A percentile compares a stretch with the other conserved stretches of the same genome.
Conservation (phyloP, 2,797 vertebrate genomes). For the Odontamblyopus lacepedii region DNA sequence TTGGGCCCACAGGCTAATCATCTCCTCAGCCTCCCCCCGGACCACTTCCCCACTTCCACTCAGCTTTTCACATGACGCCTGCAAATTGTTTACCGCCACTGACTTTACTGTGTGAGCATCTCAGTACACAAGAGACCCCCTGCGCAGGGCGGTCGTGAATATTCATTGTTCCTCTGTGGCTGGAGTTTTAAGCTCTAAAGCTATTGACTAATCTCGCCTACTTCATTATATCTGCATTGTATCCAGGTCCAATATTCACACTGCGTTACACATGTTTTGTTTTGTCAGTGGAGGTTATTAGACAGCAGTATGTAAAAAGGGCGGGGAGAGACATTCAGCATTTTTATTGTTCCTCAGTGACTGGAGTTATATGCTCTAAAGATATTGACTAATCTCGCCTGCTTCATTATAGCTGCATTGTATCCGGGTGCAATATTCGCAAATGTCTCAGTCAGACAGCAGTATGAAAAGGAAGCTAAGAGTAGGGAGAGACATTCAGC, state of each 20-base stretch:
- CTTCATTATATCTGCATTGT: not conserved
- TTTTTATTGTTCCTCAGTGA: not conserved
- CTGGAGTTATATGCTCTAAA: not conserved
- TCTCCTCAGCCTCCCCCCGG: slow-evolving; percentile 34
- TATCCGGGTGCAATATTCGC: not conserved
- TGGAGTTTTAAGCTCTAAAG: not conserved
- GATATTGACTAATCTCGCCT: slow-evolving; percentile 2
- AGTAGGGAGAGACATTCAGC: too few species aligned
- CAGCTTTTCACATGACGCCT: slow-evolving; percentile 23
- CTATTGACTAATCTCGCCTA: slow-evolving; percentile 3
- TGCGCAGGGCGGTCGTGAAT: slow-evolving; percentile 1
- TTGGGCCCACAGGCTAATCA: slow-evolving; percentile 40
- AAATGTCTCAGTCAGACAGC: too few species aligned
- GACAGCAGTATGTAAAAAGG: too few species aligned
- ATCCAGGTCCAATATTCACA: not conserved
- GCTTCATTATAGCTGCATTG: not conserved
- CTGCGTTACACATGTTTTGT: not conserved
- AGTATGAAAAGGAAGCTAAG: too few species aligned
- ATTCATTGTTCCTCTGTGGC: slow-evolving; percentile 4
- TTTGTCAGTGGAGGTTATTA: too few species aligned
- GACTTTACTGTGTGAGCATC: not conserved
- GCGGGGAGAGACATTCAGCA: too few species aligned
- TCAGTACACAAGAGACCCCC: not conserved
- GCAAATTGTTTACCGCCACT: slow-evolving; percentile 19
- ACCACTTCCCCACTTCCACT: slow-evolving; percentile 24